These are phyloP conservation scores for Masticophis lateralis DNA, from an alignment of 2,797 vertebrate species.

Conservation along the genomic window DNA sequence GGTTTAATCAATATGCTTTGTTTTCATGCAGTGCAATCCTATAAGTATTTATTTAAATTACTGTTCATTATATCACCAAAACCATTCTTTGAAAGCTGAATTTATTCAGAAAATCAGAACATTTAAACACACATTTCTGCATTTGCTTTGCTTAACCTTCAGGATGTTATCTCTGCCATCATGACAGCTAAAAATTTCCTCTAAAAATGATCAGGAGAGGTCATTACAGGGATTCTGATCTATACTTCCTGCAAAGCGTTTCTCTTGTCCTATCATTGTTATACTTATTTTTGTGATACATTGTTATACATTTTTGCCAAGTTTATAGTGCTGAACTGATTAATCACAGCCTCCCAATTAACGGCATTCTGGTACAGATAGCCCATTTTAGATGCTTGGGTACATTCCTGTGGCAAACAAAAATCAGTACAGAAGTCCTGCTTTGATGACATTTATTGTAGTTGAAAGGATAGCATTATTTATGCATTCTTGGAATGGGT, in stretches of 20 bases:
- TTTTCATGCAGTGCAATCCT: slow-evolving; percentile 3
- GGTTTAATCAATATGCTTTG: background rate
- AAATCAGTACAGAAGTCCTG: background rate
- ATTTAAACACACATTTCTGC: background rate
- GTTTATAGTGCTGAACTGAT: background rate
- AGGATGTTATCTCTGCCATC: background rate
- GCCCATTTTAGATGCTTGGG: background rate
- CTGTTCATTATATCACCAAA: slow-evolving; percentile 26
- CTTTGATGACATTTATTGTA: background rate
- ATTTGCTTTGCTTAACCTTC: background rate
- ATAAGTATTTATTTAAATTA: slow-evolving; percentile 23
- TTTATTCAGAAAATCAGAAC: background rate
- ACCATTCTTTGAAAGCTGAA: background rate
- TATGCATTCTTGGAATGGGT: background rate
- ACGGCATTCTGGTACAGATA: background rate
- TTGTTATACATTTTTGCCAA: background rate
- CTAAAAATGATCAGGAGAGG: background rate
- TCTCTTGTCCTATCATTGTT: background rate
- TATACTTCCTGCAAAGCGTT: background rate
- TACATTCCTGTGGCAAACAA: background rate
- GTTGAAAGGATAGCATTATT: background rate
- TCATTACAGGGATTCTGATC: background rate
- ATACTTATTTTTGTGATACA: background rate
- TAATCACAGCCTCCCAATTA: background rate
- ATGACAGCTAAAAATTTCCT: background rate